phyloP scores from a whole-genome alignment of 1,140 invertebrate genomes.

The Heliconius congener region DNA sequence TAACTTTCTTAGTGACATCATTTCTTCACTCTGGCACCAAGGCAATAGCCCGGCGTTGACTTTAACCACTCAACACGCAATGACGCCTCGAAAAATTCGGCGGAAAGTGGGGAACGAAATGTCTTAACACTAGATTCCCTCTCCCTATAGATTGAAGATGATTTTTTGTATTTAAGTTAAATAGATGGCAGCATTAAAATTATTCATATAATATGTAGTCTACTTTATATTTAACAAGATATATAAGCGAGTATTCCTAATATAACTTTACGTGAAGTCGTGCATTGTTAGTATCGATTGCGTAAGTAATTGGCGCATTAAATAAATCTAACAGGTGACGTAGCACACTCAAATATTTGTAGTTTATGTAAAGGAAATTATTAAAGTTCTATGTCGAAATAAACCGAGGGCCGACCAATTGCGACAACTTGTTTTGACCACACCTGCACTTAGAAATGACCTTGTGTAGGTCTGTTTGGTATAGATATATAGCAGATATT shows the following conservation, averaged over 20 bases:
- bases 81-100: too few species aligned
- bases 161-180: too few species aligned
- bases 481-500: not conserved
- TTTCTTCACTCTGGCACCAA: too few species aligned
- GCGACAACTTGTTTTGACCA: constrained; percentile 13
- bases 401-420: constrained; percentile 10
- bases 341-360: constrained; percentile 17
- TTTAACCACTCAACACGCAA: too few species aligned
- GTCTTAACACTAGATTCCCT: too few species aligned
- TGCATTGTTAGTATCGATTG: not conserved
- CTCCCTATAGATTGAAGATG: too few species aligned
- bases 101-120: too few species aligned
- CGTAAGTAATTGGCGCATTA: constrained; percentile 14
- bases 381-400: not conserved
- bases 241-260: not conserved
- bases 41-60: too few species aligned
- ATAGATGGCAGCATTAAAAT: too few species aligned
- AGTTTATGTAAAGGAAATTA: constrained; percentile 13
- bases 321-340: constrained; percentile 15
- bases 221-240: too few species aligned
- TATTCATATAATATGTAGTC: too few species aligned
- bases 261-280: not conserved
- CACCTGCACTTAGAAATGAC: not conserved
- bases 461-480: not conserved
- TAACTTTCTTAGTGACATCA: not conserved